These are phyloP conservation scores for Drosophila bifasciata DNA, from an alignment of 1,140 invertebrate genomes.

Conservation along the genomic window DNA sequence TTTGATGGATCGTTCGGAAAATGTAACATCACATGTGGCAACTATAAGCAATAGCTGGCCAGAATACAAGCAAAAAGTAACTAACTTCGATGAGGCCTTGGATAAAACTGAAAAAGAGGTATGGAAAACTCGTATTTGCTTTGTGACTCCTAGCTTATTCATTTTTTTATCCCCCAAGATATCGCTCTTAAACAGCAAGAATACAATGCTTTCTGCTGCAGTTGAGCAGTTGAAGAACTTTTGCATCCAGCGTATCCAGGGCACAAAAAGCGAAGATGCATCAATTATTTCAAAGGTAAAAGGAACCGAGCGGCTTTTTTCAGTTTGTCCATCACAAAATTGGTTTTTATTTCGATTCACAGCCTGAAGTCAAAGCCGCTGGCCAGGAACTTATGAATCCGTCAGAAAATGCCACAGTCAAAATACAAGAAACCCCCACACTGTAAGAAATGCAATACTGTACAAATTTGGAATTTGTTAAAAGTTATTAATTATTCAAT, in stretches of 20 bases:
- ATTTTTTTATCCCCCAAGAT: slow-evolving; percentile 17
- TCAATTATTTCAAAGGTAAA: slow-evolving; percentile 34
- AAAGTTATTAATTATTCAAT: slow-evolving; percentile 30
- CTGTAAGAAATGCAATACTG: slow-evolving; percentile 23
- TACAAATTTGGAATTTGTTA: not conserved
- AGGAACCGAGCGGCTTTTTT: not conserved
- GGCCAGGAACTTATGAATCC: slow-evolving; percentile 39
- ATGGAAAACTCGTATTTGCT: not conserved
- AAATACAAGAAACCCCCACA: slow-evolving; percentile 29
- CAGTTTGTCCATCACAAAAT: not conserved
- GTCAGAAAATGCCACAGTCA: slow-evolving; percentile 38
- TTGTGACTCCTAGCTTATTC: not conserved
- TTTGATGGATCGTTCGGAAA: slow-evolving; percentile 70
- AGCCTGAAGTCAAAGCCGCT: slow-evolving; percentile 36
- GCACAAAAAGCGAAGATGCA: slow-evolving; percentile 19
- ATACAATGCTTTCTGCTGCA: slow-evolving; percentile 36
- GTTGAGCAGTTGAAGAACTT: slow-evolving; percentile 54
- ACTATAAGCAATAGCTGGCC: slow-evolving; percentile 76
- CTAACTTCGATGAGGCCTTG: slow-evolving; percentile 54
- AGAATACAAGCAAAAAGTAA: slow-evolving; percentile 71
- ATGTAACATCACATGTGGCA: slow-evolving; percentile 74
- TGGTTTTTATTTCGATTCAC: not conserved
- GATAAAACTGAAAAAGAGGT: slow-evolving; percentile 69
- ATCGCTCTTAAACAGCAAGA: slow-evolving; percentile 40
- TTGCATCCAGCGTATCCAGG: slow-evolving; percentile 37